Conservation (phyloP, 2,888 invertebrate genomes). For the Parochlus steinenii region DNA sequence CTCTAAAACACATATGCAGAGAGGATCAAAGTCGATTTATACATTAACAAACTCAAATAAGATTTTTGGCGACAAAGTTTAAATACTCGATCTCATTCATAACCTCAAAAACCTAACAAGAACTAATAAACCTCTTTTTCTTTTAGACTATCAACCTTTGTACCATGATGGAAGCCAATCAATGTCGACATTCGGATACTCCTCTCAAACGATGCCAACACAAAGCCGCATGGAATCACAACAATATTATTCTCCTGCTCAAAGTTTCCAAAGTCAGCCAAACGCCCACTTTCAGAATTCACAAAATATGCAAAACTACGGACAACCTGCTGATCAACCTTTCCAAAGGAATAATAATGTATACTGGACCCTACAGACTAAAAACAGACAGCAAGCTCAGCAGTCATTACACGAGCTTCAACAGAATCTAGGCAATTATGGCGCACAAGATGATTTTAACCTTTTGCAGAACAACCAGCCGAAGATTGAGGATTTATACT, state of each 20-base stretch:
- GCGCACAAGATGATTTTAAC: slow-evolving; percentile 16
- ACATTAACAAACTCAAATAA: no score
- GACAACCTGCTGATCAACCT: slow-evolving; percentile 15
- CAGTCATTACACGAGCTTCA: slow-evolving; percentile 12
- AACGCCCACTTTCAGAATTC: no score
- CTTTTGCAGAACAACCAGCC: no score
- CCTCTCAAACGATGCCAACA: no score
- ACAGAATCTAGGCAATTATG: slow-evolving; percentile 16
- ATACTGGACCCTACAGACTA: slow-evolving; percentile 40
- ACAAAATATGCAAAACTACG: slow-evolving; percentile 7
- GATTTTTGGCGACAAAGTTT: no score
- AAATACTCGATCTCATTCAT: no score
- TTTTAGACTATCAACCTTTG: slow-evolving; percentile 49
- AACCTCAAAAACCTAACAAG: no score
- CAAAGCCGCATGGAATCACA: no score
- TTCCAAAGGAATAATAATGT: slow-evolving; percentile 32
- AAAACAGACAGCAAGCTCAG: slow-evolving; percentile 14
- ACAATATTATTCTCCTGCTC: slow-evolving; percentile 5
- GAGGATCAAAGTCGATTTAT: no score
- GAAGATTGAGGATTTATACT: slow-evolving; percentile 25
- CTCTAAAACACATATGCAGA: no score
- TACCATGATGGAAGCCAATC: slow-evolving; percentile 38
- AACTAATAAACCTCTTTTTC: no score
- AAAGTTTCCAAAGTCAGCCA: background rate
- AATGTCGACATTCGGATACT: no score